Evolutionary conservation across 2,888 invertebrate species (phyloP), one percentile per base, ranked within the genome.

Genomic region (Bruchidius siliquastri): DNA sequence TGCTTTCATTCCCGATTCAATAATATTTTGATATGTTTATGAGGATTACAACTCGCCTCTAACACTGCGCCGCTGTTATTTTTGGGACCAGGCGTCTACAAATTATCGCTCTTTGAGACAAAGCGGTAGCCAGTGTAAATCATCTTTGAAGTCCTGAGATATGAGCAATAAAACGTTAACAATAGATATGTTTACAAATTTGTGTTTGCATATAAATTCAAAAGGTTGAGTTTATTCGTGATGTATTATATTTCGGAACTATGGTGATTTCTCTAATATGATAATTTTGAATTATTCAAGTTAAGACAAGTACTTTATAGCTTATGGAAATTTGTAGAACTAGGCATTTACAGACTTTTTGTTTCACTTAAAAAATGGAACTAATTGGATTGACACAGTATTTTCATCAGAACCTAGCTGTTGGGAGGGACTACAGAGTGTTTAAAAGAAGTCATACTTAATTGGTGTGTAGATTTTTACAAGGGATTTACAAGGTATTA

Each of bases 11-110:
- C 22, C 22, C 8, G 20, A 21, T 68, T 68, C 49, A 49, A 68
- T 68, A 68, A 68, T 68, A 68, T 68, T 68, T 68, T 68, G 68
- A 68, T 68, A 68, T 68, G 68, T 68, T 68, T 68, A 68, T 49
- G 49, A 49, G 49, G 49, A 49, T 49, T 49, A 49, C 49, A 49
- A 13, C 49, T 49, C 49, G 49, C 49, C 18, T 18, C 13, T 49
- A 26, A 13, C 49, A n/a, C n/a, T n/a, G n/a, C n/a, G n/a, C n/a
- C n/a, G 49, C 18, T 49, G 3, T 49, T 49, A 49, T 49, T 49
- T 49, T 49, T 49, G 49, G 49, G 49, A 49, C 18, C 6, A 49
- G 6, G 49, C 49, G 49, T 49, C 49, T 18, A 49, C 49, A 49
- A 49, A 49, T 49, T 49, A 49, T 49, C 49, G 49, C 49, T 49